Evolutionary conservation across 2,888 invertebrate genomes (phyloP).

Genomic region (Schrankia costaestrigalis): DNA sequence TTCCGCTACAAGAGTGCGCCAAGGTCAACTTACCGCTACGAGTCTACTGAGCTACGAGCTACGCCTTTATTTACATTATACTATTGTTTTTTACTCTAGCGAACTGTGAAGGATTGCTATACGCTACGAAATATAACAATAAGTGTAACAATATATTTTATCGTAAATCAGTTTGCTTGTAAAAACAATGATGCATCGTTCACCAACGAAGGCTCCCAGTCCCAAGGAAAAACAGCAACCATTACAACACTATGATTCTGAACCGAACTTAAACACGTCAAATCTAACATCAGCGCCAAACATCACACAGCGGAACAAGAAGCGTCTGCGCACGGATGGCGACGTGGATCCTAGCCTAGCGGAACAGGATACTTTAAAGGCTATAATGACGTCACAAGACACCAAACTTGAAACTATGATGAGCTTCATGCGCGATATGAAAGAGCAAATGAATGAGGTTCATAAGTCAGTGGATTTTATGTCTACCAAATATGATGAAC

Average conservation of each 20-base stretch:
- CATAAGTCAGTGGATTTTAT: neutral
- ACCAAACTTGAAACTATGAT: neutral
- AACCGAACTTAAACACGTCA: neutral
- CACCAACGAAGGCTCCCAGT: neutral
- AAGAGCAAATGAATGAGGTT: neutral
- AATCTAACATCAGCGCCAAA: neutral
- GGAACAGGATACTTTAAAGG: neutral
- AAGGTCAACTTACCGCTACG: too few relatives aligned
- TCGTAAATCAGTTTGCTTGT: too few relatives aligned
- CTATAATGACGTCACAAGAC: neutral
- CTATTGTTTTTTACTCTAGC: too few relatives aligned
- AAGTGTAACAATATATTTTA: neutral
- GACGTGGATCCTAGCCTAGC: neutral
- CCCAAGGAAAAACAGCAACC: neutral
- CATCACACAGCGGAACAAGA: neutral
- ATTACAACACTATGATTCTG: neutral
- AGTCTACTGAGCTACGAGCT: neutral
- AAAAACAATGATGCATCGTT: neutral
- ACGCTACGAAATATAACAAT: neutral
- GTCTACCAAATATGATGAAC: neutral
- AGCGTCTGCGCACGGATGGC: neutral
- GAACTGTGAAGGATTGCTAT: too few relatives aligned
- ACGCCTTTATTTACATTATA: neutral
- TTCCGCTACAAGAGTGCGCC: neutral
- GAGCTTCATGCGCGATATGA: neutral